Evolutionary conservation across 1,140 invertebrate species (phyloP).

Genomic region (Mycetomoellerius zeteki): DNA sequence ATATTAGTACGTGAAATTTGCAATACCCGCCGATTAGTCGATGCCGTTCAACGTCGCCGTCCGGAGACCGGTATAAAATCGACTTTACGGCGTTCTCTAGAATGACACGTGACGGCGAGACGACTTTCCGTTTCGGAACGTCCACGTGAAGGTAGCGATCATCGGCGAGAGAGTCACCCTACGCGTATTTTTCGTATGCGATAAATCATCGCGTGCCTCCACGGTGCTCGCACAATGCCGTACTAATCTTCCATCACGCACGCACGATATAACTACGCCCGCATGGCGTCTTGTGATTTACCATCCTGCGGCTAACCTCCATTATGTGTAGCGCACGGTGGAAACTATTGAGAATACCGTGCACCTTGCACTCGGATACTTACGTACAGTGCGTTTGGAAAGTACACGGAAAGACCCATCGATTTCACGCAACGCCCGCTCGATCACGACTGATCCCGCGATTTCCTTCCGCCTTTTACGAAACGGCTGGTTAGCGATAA

Average conservation of each 20-base stretch:
- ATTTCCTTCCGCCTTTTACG: slow-evolving; percentile 46
- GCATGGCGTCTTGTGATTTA: slow-evolving; percentile 86
- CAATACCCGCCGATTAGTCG: slow-evolving; percentile 35
- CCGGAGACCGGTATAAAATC: slow-evolving; percentile 23
- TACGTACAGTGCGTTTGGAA: slow-evolving; percentile 68
- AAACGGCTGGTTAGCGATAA: slow-evolving; percentile 28
- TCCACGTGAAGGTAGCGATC: slow-evolving; percentile 64
- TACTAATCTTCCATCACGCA: slow-evolving; percentile 86
- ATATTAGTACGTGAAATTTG: not conserved
- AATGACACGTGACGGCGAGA: slow-evolving; percentile 68
- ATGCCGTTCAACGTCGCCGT: slow-evolving; percentile 18
- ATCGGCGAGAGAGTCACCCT: slow-evolving; percentile 66
- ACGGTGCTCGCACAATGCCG: slow-evolving; percentile 85
- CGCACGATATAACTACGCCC: slow-evolving; percentile 86
- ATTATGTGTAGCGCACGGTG: slow-evolving; percentile 85
- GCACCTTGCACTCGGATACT: slow-evolving; percentile 83
- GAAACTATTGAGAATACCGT: slow-evolving; percentile 84
- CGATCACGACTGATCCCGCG: slow-evolving; percentile 49
- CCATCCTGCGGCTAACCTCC: slow-evolving; percentile 86
- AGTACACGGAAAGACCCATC: slow-evolving; percentile 54
- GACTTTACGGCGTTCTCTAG: slow-evolving; percentile 7
- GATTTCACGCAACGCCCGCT: slow-evolving; percentile 64
- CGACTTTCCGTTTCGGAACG: slow-evolving; percentile 69
- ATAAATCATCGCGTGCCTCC: slow-evolving; percentile 85
- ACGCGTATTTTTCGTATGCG: slow-evolving; percentile 82